A percentile compares a stretch with the other conserved stretches of the same genome.
phyloP scores from a whole-genome alignment of 2,888 invertebrate species.

The Aelia acuminata region DNA sequence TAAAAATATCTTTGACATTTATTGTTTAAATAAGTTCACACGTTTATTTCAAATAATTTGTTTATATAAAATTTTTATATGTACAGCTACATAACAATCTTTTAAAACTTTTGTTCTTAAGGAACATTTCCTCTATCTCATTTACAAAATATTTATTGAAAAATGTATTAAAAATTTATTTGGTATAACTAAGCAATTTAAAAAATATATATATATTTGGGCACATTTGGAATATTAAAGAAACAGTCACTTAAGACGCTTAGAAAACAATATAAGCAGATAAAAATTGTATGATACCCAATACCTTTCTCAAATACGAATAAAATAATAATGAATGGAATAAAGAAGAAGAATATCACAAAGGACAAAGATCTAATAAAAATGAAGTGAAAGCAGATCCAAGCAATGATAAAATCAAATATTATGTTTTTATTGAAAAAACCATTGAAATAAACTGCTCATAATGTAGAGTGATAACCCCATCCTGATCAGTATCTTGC shows the following conservation, averaged over 20 bases:
- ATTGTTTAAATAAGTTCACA: slow-evolving; percentile 6
- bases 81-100: background rate
- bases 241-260: background rate
- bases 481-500: slow-evolving; percentile 92
- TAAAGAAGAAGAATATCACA: background rate
- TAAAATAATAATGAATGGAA: slow-evolving; percentile 5
- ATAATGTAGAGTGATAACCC: slow-evolving; percentile 94
- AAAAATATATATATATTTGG: background rate
- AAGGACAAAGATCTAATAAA: background rate
- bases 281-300: background rate
- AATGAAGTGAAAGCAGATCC: background rate
- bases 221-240: background rate
- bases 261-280: background rate
- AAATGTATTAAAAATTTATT: background rate
- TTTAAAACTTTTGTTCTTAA: background rate
- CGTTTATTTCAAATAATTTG: background rate
- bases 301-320: background rate
- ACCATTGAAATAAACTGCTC: slow-evolving; percentile 97
- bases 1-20: background rate
- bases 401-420: background rate
- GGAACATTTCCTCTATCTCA: background rate
- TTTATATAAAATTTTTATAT: too few relatives aligned
- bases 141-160: background rate
- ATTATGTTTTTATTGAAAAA: slow-evolving; percentile 68
- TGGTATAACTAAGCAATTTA: background rate